Evolutionary conservation across 35 echinoderm and acorn worm species (phyloP).

Genomic region (Ptychodera flava): DNA sequence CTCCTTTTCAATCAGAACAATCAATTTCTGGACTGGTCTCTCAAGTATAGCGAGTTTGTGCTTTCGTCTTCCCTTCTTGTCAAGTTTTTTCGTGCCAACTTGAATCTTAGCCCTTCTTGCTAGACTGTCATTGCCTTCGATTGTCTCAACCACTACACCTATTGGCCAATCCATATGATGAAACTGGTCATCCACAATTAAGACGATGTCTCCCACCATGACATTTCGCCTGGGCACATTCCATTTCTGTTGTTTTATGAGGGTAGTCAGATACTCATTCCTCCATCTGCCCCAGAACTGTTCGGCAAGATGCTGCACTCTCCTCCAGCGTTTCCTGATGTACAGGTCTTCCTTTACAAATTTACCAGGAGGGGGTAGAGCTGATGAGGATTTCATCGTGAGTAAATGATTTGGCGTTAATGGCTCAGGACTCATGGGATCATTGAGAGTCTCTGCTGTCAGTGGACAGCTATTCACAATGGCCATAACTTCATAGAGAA

Average conservation of each 20-base stretch:
- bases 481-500: constrained; percentile 14
- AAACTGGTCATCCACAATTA: no score
- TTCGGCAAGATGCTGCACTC: constrained; percentile 44
- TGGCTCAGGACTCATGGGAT: constrained; percentile 6
- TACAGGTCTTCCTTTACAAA: constrained; percentile 15
- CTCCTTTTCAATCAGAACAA: no score
- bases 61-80: no score
- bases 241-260: constrained; percentile 23
- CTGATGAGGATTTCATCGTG: background rate
- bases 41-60: no score
- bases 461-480: constrained; percentile 12
- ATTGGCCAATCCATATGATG: no score
- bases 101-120: no score
- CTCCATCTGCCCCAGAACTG: constrained; percentile 47
- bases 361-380: constrained; percentile 4
- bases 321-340: background rate
- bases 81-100: no score
- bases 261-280: constrained; percentile 13
- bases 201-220: no score
- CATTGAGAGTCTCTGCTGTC: constrained; percentile 3
- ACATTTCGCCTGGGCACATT: constrained; percentile 4
- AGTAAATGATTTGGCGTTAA: constrained; percentile 7
- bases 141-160: no score
- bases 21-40: no score
- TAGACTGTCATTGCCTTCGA: no score